These are phyloP conservation scores for Hydrotaea cyrtoneurina DNA, from an alignment of 2,888 invertebrate species.

Conservation along the genomic window DNA sequence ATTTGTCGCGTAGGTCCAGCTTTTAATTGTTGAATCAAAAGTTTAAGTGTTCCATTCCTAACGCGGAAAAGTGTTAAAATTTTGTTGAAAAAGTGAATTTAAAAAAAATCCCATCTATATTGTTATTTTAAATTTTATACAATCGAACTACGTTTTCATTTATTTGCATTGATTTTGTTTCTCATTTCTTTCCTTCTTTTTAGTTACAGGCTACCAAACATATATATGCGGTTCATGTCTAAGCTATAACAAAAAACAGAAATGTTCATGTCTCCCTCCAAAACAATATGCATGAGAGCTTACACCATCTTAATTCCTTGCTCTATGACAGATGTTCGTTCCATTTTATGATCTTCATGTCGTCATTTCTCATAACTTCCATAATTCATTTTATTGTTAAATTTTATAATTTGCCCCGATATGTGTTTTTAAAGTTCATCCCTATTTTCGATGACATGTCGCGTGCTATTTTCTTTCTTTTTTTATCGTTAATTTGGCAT, in stretches of 20 bases:
- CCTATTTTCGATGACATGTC: not conserved
- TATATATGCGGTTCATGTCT: conserved; percentile 50
- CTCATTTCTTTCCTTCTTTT: conserved; percentile 16
- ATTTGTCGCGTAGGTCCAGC: not conserved
- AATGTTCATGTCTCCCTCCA: conserved; percentile 41
- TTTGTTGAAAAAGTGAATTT: conserved; percentile 6
- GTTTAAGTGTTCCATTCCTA: conserved; percentile 42
- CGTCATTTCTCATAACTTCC: conserved; percentile 1
- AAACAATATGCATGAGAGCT: conserved; percentile 32
- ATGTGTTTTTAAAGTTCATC: not conserved
- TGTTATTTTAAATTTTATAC: not conserved
- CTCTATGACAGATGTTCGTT: not conserved
- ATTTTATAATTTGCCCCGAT: not conserved
- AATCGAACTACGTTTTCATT: not conserved
- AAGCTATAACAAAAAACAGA: conserved; percentile 36
- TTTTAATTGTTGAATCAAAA: not conserved
- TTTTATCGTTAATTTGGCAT: not conserved
- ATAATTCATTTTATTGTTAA: not conserved
- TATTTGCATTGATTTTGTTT: conserved; percentile 21
- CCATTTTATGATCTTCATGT: conserved; percentile 7
- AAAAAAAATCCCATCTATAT: not conserved
- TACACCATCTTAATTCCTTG: not conserved
- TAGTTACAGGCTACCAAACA: conserved; percentile 24
- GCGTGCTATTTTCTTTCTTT: not conserved
- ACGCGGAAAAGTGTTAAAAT: conserved; percentile 5